A percentile compares a stretch with the other conserved stretches of the same genome.
Conservation (phyloP, 2,797 vertebrate genomes). For the Peromyscus aztecus region DNA sequence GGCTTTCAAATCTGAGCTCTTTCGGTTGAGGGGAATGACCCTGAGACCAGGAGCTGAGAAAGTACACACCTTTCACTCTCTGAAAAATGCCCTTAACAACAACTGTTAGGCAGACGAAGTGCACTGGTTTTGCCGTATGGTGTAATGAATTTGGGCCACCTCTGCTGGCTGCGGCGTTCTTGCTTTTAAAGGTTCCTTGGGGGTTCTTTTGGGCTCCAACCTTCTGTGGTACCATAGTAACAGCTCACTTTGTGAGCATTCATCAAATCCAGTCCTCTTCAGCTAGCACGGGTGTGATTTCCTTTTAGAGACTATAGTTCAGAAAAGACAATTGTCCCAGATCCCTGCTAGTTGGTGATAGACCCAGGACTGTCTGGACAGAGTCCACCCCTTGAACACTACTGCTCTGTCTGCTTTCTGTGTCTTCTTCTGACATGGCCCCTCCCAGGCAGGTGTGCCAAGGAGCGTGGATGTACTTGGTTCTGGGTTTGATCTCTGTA, state of each 20-base stretch:
- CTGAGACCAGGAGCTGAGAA: not conserved
- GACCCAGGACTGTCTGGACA: not conserved
- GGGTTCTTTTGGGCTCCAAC: not conserved
- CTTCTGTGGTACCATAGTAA: not conserved
- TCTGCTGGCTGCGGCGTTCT: not conserved
- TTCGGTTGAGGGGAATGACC: not conserved
- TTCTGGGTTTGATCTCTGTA: slow-evolving; percentile 37
- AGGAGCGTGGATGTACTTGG: not conserved
- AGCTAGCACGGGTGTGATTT: not conserved
- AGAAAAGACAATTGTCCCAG: not conserved
- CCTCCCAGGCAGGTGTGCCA: not conserved
- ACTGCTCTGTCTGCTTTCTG: fast-evolving
- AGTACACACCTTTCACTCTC: not conserved
- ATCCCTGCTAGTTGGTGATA: not conserved
- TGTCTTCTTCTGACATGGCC: too few relatives aligned
- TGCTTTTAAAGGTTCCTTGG: not conserved
- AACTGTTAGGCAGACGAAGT: not conserved
- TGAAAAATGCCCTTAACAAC: not conserved
- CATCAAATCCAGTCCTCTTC: not conserved
- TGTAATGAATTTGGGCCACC: not conserved
- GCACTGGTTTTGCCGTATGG: not conserved
- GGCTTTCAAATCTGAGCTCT: not conserved
- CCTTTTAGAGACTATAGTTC: not conserved
- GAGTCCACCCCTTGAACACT: not conserved
- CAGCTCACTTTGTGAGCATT: not conserved